Base-by-base conservation (phyloP, 2,113 vertebrate species). In the Semnornis frantzii region DNA sequence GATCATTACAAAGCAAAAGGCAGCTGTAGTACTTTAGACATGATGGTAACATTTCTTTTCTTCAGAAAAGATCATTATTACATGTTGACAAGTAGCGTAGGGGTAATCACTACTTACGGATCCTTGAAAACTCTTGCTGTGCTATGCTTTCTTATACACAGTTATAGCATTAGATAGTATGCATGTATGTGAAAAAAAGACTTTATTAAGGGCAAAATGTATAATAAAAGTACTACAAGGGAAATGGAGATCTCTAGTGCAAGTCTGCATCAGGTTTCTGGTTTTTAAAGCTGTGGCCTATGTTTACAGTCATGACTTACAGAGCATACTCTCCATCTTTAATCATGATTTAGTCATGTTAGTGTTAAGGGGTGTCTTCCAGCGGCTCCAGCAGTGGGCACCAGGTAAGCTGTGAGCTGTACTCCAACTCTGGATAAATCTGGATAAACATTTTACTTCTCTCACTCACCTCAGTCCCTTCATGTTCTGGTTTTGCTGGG, bases 1-100 rank as follows among this genome's bases (percentile, higher is more conserved):
- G 63, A 87, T 95, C 57, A 87, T 92, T 94, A 94, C 79, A 94
- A 93, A 78, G 58, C 92, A 92, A 89, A 91, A 57, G 79, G 69
- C 81, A 95, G 33, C 81, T 93, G 92, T 87, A 92, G 76, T 46
- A 73, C 75, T 94, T 92, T 66, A 85, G 60, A 59, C 72, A 30
- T 80, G 60, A 94, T 87, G 50, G 63, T 66, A 92, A 89, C 23
- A 82, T 90, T 69, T 66, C 11, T 84, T 77, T 93, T 94, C 39
- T 85, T 92, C 63, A 33, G 64, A 55, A 80, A 79, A 74, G n/a
- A 82, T 34, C 33, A 57, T 95, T 87, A 87, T 15, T 90, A 64
- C 37, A 39, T 64, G 78, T 59, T 84, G 93, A 79, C 71, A 85
- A 91, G 23, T 59, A 90, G 10, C 7, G 13, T 62, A 66, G 28